Conservation (phyloP, 2,113 vertebrate genomes). For the Quiscalus mexicanus region DNA sequence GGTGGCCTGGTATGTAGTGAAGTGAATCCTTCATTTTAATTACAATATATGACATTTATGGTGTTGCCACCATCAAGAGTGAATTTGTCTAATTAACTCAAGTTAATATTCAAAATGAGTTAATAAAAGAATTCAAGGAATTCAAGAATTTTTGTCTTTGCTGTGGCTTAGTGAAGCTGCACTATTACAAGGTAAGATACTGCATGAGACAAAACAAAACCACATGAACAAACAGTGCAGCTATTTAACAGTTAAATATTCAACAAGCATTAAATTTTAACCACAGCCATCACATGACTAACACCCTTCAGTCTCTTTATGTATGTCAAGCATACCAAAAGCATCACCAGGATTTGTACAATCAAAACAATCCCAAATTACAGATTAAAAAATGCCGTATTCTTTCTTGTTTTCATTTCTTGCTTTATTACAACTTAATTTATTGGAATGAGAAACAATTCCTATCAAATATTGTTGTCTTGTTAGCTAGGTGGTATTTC, state of each 20-base stretch:
- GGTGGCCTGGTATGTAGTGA: not conserved
- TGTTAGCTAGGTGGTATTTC: not conserved
- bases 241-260: constrained; percentile 42
- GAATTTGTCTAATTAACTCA: not conserved
- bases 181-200: not conserved
- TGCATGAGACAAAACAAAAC: constrained; percentile 1
- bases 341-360: not conserved
- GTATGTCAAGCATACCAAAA: not conserved
- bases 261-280: constrained; percentile 28
- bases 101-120: not conserved
- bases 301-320: not conserved
- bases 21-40: not conserved
- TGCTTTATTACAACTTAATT: not conserved
- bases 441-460: not conserved
- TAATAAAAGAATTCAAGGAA: not conserved
- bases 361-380: not conserved
- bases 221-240: not conserved
- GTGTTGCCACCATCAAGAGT: fast-evolving
- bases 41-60: not conserved
- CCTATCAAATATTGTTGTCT: not conserved
- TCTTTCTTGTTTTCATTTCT: not conserved
- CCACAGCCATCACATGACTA: not conserved
- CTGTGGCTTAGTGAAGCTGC: not conserved
- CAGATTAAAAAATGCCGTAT: not conserved
- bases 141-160: not conserved